phyloP scores from a whole-genome alignment of 2,113 vertebrate genomes.

The Nansenia antarctica region DNA sequence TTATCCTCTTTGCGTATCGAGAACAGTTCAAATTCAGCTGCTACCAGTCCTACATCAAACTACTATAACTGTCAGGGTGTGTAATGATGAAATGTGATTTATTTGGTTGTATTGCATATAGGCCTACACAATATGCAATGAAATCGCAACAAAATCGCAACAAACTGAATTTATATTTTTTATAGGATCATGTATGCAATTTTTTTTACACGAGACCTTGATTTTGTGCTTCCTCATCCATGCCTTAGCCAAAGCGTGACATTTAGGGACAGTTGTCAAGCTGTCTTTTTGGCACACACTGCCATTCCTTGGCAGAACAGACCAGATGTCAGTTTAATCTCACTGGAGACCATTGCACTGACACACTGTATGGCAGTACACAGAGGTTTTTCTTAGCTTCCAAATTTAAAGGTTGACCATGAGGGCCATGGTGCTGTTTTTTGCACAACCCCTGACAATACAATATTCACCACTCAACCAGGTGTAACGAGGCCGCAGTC shows the following conservation, averaged over 20 bases:
- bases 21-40: conserved; percentile 37
- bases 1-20: conserved; percentile 47
- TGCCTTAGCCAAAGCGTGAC: background rate
- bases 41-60: background rate
- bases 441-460: conserved; percentile 23
- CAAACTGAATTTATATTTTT: no score
- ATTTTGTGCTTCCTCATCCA: background rate
- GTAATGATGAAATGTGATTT: conserved; percentile 11
- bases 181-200: no score
- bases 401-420: background rate
- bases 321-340: background rate
- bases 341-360: background rate
- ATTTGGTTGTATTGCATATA: background rate
- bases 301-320: background rate
- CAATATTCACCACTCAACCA: conserved; percentile 37
- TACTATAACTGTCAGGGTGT: background rate
- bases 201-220: no score
- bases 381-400: background rate
- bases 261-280: conserved; percentile 5
- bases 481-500: conserved; percentile 44
- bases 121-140: no score
- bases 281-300: background rate
- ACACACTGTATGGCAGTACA: background rate
- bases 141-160: no score
- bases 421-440: conserved; percentile 27